Percentiles rank a stretch among this genome's conserved stretches.
Conservation (phyloP, 2,888 invertebrate species). For the Drosophila pseudotalamancana region DNA sequence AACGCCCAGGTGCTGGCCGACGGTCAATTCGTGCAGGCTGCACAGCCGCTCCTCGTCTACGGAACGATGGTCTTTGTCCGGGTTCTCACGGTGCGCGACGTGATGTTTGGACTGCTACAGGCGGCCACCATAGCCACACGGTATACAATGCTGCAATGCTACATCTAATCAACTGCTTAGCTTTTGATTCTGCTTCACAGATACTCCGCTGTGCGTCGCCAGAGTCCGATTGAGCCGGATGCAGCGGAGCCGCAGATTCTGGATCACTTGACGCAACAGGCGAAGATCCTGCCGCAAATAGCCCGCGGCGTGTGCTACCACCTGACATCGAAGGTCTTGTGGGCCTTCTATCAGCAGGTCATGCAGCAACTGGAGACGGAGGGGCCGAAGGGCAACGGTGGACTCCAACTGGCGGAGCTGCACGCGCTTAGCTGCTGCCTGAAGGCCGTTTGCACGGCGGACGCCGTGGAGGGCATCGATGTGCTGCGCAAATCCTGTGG, state of each 20-base stretch:
- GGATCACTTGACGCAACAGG: constrained; percentile 96
- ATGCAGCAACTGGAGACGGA: constrained; percentile 91
- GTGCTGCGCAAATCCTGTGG: constrained; percentile 95
- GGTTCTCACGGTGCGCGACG: constrained; percentile 91
- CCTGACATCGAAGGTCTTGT: constrained; percentile 90
- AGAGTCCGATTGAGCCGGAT: constrained; percentile 91
- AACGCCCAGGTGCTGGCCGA: constrained; percentile 95
- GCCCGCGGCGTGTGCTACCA: constrained; percentile 92
- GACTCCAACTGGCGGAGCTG: constrained; percentile 87
- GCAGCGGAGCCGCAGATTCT: constrained; percentile 94
- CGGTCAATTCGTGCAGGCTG: constrained; percentile 92
- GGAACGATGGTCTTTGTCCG: constrained; percentile 96
- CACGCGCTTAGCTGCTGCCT: constrained; percentile 96
- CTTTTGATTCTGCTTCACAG: constrained; percentile 35
- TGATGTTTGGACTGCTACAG: constrained; percentile 90
- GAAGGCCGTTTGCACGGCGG: constrained; percentile 92
- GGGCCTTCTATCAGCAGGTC: constrained; percentile 92
- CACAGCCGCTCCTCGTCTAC: constrained; percentile 92
- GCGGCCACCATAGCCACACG: constrained; percentile 95
- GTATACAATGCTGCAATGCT: constrained; percentile 81
- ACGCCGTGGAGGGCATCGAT: constrained; percentile 91
- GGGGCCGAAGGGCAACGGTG: constrained; percentile 86
- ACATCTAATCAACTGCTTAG: background rate
- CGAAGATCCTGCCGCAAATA: constrained; percentile 93
- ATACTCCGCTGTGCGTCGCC: constrained; percentile 93